Evolutionary conservation across 2,113 vertebrate species (phyloP).

Genomic region (Aplodontia rufa): DNA sequence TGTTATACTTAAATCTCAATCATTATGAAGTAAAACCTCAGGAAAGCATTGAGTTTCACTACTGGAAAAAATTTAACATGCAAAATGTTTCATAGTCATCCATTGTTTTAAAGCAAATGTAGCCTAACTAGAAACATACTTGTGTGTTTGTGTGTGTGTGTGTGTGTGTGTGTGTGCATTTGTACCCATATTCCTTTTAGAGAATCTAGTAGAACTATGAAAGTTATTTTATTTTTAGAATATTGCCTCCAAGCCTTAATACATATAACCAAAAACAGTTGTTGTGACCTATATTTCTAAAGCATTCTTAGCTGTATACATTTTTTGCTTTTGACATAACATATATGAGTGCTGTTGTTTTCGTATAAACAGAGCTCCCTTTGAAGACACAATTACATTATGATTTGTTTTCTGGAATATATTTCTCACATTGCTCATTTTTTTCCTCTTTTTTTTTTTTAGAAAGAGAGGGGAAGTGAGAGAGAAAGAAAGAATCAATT

Average conservation of each 20-base stretch:
- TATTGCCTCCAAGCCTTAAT: not conserved
- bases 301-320: not conserved
- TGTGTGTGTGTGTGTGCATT: not conserved
- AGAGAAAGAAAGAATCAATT: too few relatives aligned
- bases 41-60: not conserved
- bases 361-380: not conserved
- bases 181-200: not conserved
- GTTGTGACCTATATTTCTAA: not conserved
- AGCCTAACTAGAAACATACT: not conserved
- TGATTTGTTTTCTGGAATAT: not conserved
- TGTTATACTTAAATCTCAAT: not conserved
- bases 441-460: not conserved
- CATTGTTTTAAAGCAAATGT: not conserved
- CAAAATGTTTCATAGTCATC: not conserved
- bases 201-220: not conserved
- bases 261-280: not conserved
- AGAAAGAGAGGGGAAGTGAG: too few relatives aligned
- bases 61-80: not conserved
- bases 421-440: not conserved
- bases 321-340: not conserved
- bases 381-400: not conserved
- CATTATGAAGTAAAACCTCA: not conserved
- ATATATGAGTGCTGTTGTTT: not conserved
- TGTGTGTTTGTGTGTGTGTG: not conserved
- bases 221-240: not conserved